Percentiles rank a stretch among this genome's conserved stretches.
These are phyloP conservation scores for Lagorchestes hirsutus DNA, from an alignment of 2,797 vertebrate genomes.

Conservation along the genomic window DNA sequence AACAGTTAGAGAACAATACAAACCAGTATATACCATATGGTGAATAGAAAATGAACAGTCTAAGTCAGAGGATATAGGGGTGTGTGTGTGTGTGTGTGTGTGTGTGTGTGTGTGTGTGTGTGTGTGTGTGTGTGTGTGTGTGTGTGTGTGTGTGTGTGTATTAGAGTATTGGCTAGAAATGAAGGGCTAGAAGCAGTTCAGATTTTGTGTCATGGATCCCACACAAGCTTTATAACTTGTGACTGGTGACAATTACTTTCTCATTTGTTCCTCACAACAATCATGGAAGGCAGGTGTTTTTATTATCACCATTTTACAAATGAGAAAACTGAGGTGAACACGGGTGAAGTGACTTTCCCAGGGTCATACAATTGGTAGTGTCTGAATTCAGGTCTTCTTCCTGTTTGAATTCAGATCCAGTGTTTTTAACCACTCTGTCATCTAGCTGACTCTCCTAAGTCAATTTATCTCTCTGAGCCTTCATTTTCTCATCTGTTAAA, in stretches of 20 bases:
- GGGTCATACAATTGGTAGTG: neutral
- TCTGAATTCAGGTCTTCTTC: no score
- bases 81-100: neutral
- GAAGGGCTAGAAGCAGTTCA: neutral
- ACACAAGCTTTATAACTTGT: neutral
- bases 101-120: neutral
- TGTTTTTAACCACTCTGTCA: no score
- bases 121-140: neutral
- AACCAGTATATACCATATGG: neutral
- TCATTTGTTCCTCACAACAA: neutral
- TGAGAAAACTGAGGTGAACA: neutral
- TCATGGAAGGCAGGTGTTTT: neutral
- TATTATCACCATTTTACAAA: neutral
- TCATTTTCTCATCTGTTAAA: neutral
- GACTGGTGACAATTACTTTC: neutral
- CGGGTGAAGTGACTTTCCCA: neutral
- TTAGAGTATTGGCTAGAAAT: neutral
- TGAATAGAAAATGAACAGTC: neutral
- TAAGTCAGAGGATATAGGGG: neutral
- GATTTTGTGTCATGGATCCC: neutral
- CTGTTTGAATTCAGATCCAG: no score
- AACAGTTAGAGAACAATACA: neutral
- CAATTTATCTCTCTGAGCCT: no score
- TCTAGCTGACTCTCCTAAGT: neutral
- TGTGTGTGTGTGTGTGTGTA: neutral